Conservation (phyloP, 1,140 invertebrate species). For the Acromyrmex charruanus region DNA sequence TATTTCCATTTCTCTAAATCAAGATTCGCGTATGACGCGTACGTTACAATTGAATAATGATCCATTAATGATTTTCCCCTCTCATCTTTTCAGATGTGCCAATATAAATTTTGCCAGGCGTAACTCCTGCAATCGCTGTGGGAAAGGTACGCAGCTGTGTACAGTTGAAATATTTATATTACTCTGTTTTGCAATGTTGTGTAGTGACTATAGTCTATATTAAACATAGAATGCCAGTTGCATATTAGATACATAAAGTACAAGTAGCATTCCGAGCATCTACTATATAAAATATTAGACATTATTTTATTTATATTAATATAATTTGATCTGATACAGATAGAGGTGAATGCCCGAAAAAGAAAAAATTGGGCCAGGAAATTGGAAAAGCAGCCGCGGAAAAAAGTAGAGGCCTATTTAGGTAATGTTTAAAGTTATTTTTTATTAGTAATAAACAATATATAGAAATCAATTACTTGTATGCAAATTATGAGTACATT, state of each 20-base stretch:
- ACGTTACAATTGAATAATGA: neutral
- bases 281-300: neutral
- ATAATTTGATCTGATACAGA: constrained; percentile 80
- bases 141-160: constrained; percentile 87
- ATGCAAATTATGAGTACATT: constrained; percentile 14
- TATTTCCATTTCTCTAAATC: constrained; percentile 23
- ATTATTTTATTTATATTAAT: neutral
- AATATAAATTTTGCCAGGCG: constrained; percentile 98
- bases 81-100: constrained; percentile 90
- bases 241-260: neutral
- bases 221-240: neutral
- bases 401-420: constrained; percentile 98
- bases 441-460: neutral
- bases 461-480: neutral
- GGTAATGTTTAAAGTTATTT: constrained; percentile 74
- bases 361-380: constrained; percentile 97
- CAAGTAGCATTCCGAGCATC: neutral
- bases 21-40: neutral
- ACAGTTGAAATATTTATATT: neutral
- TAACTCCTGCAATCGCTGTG: constrained; percentile 96
- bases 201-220: neutral
- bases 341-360: constrained; percentile 89
- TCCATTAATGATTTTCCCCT: neutral
- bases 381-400: constrained; percentile 99
- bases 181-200: neutral